A percentile compares a stretch with the other conserved stretches of the same genome.
These are phyloP conservation scores for Spodoptera littoralis DNA, from an alignment of 2,888 invertebrate genomes.

Conservation along the genomic window DNA sequence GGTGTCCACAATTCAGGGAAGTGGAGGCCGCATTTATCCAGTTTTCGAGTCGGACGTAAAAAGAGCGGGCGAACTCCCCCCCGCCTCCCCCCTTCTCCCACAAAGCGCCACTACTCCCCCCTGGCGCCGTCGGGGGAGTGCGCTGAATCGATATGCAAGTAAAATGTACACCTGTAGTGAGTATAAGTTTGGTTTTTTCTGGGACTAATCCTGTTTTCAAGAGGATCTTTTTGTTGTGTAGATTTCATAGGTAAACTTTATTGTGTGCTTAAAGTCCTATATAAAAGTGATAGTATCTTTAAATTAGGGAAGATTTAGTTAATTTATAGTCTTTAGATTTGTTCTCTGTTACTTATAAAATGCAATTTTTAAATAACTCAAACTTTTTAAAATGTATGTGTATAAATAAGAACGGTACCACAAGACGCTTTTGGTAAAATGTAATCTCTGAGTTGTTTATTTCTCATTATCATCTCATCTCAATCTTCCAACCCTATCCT, in stretches of 20 bases:
- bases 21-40: constrained; percentile 72
- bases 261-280: too few species aligned
- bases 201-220: constrained; percentile 34
- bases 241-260: too few species aligned
- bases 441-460: too few species aligned
- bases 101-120: constrained; percentile 45
- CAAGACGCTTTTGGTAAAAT: too few species aligned
- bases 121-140: constrained; percentile 69
- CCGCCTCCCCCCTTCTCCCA: constrained; percentile 46
- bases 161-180: constrained; percentile 73
- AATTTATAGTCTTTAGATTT: too few species aligned
- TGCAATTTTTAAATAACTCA: too few species aligned
- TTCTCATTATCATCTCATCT: too few species aligned
- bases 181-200: constrained; percentile 52
- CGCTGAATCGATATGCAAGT: constrained; percentile 84
- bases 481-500: constrained; percentile 3
- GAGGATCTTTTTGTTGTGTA: constrained; percentile 1
- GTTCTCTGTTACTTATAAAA: too few species aligned
- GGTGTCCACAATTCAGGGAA: constrained; percentile 64
- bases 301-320: too few species aligned
- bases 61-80: constrained; percentile 61
- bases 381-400: too few species aligned
- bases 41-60: constrained; percentile 75
- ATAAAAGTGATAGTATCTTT: too few species aligned
- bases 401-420: too few species aligned